Evolutionary conservation across 2,888 invertebrate species (phyloP).

Genomic region (Polia nebulosa): DNA sequence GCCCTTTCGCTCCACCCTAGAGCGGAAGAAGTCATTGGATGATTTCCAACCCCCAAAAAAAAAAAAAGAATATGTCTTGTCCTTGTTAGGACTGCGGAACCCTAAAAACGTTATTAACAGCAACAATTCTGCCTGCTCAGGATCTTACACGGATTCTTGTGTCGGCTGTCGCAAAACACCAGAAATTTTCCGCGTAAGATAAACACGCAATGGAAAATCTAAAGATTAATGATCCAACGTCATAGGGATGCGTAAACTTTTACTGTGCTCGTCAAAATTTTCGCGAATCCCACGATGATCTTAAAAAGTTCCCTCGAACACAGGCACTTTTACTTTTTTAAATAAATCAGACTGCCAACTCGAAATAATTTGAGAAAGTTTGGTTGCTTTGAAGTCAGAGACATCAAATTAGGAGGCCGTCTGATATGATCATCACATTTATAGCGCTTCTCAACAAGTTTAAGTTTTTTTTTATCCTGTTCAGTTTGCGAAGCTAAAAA

Average conservation of each 20-base stretch:
- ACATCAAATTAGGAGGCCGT: constrained; percentile 49
- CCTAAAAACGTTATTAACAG: no score
- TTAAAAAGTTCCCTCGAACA: constrained; percentile 35
- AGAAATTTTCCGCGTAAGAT: not conserved
- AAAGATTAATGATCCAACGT: constrained; percentile 26
- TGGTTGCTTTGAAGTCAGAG: constrained; percentile 42
- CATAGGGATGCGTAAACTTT: constrained; percentile 32
- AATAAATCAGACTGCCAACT: constrained; percentile 51
- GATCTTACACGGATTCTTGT: not conserved
- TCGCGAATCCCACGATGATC: constrained; percentile 22
- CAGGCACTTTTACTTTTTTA: constrained; percentile 46
- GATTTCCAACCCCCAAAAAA: no score
- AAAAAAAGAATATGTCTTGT: no score
- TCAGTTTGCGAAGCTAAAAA: constrained; percentile 27
- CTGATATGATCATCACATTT: constrained; percentile 44
- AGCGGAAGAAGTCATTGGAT: no score
- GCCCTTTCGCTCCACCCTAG: no score
- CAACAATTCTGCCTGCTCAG: no score
- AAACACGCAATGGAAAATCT: constrained; percentile 13
- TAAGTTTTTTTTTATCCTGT: constrained; percentile 47
- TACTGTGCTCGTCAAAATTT: constrained; percentile 18
- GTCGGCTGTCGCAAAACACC: not conserved
- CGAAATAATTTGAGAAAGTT: constrained; percentile 51
- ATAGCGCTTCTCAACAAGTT: constrained; percentile 32
- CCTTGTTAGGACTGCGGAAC: no score